These are phyloP conservation scores for Chloroceryle aenea DNA, from an alignment of 2,113 vertebrate genomes.

Conservation along the genomic window DNA sequence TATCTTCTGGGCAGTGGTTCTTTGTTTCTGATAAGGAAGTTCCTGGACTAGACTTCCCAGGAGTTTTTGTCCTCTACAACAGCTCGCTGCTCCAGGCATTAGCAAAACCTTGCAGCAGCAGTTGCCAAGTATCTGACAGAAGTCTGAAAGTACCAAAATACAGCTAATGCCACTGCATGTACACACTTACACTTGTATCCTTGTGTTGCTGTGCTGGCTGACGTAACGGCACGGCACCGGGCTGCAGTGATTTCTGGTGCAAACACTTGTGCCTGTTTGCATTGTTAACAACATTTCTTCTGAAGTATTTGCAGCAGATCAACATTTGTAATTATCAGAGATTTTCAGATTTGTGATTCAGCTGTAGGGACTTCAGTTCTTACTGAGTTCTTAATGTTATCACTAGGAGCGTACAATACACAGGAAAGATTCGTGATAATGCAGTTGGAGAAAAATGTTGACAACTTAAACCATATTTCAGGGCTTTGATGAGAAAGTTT, in stretches of 20 bases:
- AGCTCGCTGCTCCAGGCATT: background rate
- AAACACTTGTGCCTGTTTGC: background rate
- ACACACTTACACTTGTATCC: accelerated
- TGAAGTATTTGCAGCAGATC: background rate
- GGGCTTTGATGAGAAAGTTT: background rate
- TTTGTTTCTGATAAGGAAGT: constrained; percentile 14
- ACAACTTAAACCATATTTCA: background rate
- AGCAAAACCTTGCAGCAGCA: background rate
- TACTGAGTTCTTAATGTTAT: background rate
- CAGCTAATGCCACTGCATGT: background rate
- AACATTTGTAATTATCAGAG: background rate
- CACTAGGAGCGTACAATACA: background rate
- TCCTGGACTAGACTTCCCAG: background rate
- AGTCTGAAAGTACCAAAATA: background rate
- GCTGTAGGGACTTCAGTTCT: background rate
- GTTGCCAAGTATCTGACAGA: background rate
- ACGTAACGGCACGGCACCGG: background rate
- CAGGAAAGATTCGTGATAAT: background rate
- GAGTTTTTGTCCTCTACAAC: background rate
- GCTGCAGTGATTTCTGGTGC: background rate
- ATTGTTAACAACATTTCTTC: background rate
- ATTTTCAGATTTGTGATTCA: background rate
- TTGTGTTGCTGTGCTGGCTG: background rate
- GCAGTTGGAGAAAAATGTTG: background rate
- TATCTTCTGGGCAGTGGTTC: constrained; percentile 5